Conservation (phyloP, 2,888 invertebrate species). For the Diplolepis rosae region DNA sequence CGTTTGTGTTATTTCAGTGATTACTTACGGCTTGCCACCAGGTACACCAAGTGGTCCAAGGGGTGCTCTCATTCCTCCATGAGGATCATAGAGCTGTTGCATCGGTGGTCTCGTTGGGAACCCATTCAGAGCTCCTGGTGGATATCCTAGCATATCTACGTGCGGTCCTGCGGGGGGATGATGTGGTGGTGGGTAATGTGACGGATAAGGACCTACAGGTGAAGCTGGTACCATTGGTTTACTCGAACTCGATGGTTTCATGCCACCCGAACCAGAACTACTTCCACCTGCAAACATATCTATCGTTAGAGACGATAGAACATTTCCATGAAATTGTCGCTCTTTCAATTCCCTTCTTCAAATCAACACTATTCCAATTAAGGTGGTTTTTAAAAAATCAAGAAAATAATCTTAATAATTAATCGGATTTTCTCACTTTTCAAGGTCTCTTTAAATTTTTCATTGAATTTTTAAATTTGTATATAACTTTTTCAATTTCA, state of each 20-base stretch:
- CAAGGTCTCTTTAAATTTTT: too few relatives aligned
- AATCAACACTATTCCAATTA: too few relatives aligned
- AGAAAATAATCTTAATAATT: too few relatives aligned
- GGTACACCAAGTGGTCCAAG: conserved; percentile 81
- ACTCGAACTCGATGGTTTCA: conserved; percentile 76
- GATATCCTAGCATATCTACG: conserved; percentile 74
- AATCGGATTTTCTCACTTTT: too few relatives aligned
- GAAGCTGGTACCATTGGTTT: conserved; percentile 72
- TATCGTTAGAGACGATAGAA: conserved; percentile 33
- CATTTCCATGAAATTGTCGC: not conserved
- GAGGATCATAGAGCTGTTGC: conserved; percentile 81
- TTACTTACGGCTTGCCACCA: conserved; percentile 90
- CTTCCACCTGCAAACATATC: conserved; percentile 73
- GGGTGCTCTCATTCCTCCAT: conserved; percentile 81
- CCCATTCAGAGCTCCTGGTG: conserved; percentile 79
- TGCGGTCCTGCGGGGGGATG: conserved; percentile 72
- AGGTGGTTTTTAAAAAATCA: too few relatives aligned
- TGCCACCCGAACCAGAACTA: conserved; percentile 73
- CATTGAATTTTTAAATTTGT: too few relatives aligned
- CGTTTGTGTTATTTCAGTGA: conserved; percentile 34
- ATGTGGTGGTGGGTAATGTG: conserved; percentile 72
- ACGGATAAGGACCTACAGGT: conserved; percentile 71
- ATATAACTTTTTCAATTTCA: too few relatives aligned
- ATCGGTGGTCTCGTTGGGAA: conserved; percentile 79
- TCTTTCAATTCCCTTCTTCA: too few relatives aligned